Evolutionary conservation across 2,113 vertebrate species (phyloP).

Genomic region (Rhabdornis inornatus): DNA sequence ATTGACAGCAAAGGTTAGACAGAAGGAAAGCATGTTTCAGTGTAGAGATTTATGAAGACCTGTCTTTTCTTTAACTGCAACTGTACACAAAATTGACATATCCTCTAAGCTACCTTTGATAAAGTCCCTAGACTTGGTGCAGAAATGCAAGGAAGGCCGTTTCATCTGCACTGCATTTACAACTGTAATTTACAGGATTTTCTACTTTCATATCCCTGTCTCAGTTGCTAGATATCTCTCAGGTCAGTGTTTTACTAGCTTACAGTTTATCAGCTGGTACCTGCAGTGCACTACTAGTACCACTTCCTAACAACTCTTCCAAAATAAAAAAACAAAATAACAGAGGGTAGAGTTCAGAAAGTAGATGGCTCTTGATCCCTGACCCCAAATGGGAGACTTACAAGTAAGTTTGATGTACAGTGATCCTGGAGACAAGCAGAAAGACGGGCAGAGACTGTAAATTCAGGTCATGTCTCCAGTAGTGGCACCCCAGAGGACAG

Average conservation of each 20-base stretch:
- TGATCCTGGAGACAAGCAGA: background rate
- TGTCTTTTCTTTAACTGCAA: constrained; percentile 48
- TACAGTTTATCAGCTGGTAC: background rate
- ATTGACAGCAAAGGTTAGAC: constrained; percentile 22
- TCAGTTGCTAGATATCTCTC: background rate
- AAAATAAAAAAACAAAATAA: background rate
- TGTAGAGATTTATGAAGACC: constrained; percentile 20
- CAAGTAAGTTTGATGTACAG: background rate
- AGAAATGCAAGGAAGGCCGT: constrained; percentile 7
- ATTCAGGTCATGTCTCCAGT: background rate
- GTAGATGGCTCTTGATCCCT: background rate
- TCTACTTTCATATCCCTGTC: background rate
- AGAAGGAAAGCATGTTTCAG: constrained; percentile 18
- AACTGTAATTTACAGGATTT: background rate
- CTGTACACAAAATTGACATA: constrained; percentile 39
- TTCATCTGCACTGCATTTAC: constrained; percentile 27
- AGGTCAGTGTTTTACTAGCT: constrained; percentile 31
- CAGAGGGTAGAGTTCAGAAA: background rate
- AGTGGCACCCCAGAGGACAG: background rate
- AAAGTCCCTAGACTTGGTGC: background rate
- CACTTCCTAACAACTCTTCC: background rate
- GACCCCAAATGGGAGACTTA: background rate
- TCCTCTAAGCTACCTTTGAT: constrained; percentile 26
- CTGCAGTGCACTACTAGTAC: background rate
- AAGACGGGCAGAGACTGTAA: background rate